phyloP scores from a whole-genome alignment of 2,888 invertebrate species.

The Hirudinaria manillensis region DNA sequence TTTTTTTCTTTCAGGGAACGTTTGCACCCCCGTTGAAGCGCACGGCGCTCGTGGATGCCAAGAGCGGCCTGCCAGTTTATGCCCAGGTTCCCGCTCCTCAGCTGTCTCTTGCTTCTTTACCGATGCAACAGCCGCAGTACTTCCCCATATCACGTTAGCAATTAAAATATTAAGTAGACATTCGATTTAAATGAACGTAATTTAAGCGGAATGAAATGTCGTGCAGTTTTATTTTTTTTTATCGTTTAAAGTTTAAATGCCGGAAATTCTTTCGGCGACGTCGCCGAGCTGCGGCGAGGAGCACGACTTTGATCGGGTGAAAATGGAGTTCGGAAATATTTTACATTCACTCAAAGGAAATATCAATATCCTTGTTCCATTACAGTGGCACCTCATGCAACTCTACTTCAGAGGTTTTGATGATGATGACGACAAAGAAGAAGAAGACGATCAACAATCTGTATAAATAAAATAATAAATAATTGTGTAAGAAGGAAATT shows the following conservation, averaged over 20 bases:
- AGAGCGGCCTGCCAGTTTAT: conserved; percentile 28
- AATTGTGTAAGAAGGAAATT: too few relatives aligned
- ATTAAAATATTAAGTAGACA: neutral
- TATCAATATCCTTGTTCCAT: neutral
- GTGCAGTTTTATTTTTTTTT: too few relatives aligned
- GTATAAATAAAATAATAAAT: too few relatives aligned
- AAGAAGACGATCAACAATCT: too few relatives aligned
- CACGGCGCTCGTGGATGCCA: conserved; percentile 24
- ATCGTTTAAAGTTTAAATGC: too few relatives aligned
- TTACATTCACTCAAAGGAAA: neutral
- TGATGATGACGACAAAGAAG: neutral
- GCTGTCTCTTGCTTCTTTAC: neutral
- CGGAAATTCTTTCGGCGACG: too few relatives aligned
- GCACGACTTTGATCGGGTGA: too few relatives aligned
- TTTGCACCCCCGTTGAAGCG: conserved; percentile 17
- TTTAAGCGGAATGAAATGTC: neutral
- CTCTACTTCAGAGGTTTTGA: conserved; percentile 10
- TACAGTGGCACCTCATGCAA: conserved; percentile 13
- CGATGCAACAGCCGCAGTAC: conserved; percentile 13
- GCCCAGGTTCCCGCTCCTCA: conserved; percentile 2
- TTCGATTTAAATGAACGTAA: neutral
- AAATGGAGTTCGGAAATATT: too few relatives aligned
- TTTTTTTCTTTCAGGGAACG: neutral
- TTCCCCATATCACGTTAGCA: conserved; percentile 8
- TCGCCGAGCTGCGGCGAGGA: too few relatives aligned